Percentiles rank a stretch among this genome's conserved stretches.
Conservation (phyloP, 2,797 vertebrate genomes). For the Sparus aurata region DNA sequence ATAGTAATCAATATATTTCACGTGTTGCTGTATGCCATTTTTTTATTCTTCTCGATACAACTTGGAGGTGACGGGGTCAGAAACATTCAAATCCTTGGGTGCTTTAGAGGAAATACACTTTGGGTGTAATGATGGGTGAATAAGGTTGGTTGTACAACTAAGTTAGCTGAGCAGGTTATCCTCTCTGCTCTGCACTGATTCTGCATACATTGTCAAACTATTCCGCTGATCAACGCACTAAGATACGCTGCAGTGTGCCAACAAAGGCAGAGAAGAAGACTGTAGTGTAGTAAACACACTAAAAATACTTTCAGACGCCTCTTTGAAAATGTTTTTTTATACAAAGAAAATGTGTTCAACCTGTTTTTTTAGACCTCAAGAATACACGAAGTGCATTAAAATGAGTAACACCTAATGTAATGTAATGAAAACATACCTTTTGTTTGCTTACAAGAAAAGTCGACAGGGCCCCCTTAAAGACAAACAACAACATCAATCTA, state of each 20-base stretch:
- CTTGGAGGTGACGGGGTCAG: not conserved
- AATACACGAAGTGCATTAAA: not conserved
- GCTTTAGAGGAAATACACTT: not conserved
- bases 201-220: not conserved
- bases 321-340: not conserved
- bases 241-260: not conserved
- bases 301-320: not conserved
- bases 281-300: not conserved
- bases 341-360: not conserved
- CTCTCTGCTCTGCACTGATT: not conserved
- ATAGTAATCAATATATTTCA: not conserved
- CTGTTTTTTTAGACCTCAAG: not conserved
- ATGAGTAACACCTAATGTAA: not conserved
- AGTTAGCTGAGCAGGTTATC: not conserved
- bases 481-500: not conserved
- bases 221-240: not conserved
- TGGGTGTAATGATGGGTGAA: not conserved
- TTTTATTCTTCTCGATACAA: not conserved
- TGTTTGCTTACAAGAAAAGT: slow-evolving; percentile 6
- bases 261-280: not conserved
- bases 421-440: not conserved
- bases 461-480: not conserved
- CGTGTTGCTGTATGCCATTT: not conserved
- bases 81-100: not conserved
- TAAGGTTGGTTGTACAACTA: not conserved